These are phyloP conservation scores for Hippocampus kuda DNA, from an alignment of 2,797 vertebrate species.

Conservation along the genomic window DNA sequence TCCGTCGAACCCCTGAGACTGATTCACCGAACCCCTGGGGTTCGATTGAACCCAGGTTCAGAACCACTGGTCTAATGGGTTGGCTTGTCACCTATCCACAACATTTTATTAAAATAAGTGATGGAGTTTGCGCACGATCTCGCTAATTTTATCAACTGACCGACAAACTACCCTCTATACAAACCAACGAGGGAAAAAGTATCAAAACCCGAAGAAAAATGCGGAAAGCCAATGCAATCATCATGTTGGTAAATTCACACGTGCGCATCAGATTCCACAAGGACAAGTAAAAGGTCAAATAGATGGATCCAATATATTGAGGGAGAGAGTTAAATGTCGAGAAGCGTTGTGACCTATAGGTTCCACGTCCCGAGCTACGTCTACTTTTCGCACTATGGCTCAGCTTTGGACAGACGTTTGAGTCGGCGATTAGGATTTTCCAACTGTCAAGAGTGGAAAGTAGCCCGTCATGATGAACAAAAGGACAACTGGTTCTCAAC, in stretches of 20 bases:
- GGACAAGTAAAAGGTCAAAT: conserved; percentile 27
- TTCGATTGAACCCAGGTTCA: too few relatives aligned
- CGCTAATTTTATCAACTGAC: background rate
- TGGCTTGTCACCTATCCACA: too few relatives aligned
- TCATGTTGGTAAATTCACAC: background rate
- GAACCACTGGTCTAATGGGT: too few relatives aligned
- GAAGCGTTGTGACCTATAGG: conserved; percentile 10
- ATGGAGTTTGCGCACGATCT: background rate
- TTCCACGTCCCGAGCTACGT: conserved; percentile 15
- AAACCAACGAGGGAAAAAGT: background rate
- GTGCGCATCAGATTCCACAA: conserved; percentile 41
- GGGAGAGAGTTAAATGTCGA: conserved; percentile 32
- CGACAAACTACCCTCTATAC: background rate
- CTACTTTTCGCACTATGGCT: conserved; percentile 28
- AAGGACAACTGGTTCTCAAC: conserved; percentile 3
- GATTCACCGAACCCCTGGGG: too few relatives aligned
- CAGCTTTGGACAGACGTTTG: conserved; percentile 26
- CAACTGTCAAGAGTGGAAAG: conserved; percentile 36
- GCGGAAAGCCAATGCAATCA: background rate
- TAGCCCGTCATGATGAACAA: conserved; percentile 22
- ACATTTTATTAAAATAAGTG: background rate
- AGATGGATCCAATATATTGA: conserved; percentile 24
- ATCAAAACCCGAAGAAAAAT: background rate
- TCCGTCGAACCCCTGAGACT: too few relatives aligned
- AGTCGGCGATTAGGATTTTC: conserved; percentile 33